These are phyloP conservation scores for Gephyroberyx darwinii DNA, from an alignment of 2,797 vertebrate species.

Conservation along the genomic window DNA sequence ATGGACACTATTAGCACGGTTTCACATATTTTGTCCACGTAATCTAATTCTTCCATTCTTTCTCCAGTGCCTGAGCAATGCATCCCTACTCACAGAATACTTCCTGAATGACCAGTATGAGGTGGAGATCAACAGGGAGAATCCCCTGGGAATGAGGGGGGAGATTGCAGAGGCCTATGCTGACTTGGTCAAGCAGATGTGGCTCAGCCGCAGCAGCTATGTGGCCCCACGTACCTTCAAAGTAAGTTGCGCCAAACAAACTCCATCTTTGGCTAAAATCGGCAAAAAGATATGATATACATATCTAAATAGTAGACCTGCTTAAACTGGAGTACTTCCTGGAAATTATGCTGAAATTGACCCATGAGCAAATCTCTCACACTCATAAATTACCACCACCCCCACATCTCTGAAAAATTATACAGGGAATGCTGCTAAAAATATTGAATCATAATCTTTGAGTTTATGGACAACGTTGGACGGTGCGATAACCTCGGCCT, in stretches of 20 bases:
- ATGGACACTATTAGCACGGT: not conserved
- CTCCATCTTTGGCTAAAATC: not conserved
- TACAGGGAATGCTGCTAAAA: not conserved
- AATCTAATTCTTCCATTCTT: constrained; percentile 14
- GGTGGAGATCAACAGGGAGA: constrained; percentile 94
- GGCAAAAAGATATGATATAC: no score
- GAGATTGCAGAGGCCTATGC: constrained; percentile 97
- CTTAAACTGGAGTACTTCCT: no score
- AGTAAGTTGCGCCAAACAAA: constrained; percentile 77
- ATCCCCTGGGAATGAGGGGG: constrained; percentile 96
- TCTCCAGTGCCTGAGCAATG: constrained; percentile 93
- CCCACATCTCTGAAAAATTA: no score
- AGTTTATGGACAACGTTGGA: not conserved
- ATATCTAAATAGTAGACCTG: no score
- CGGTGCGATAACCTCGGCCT: not conserved
- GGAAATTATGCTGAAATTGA: no score
- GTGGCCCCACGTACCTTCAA: constrained; percentile 96
- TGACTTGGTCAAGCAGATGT: constrained; percentile 97
- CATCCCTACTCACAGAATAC: constrained; percentile 92
- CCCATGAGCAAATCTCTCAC: no score
- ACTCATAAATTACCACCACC: no score
- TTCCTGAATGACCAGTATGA: constrained; percentile 94
- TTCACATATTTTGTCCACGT: not conserved
- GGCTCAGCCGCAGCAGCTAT: constrained; percentile 91
- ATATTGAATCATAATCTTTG: not conserved